These are phyloP conservation scores for Heliconius melpomene DNA, from an alignment of 1,140 invertebrate species.

Conservation along the genomic window DNA sequence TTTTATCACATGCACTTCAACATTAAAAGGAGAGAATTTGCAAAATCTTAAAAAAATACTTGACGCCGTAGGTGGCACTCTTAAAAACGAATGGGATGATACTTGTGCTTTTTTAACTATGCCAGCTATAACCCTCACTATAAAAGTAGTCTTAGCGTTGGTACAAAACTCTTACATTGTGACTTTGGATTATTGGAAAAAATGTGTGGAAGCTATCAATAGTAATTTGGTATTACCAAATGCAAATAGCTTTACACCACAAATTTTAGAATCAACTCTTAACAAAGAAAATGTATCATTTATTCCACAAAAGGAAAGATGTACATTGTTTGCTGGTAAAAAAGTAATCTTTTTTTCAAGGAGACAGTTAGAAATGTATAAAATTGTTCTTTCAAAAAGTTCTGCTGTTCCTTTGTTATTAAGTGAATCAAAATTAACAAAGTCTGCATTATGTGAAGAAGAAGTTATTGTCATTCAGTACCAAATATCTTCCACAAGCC, in stretches of 20 bases:
- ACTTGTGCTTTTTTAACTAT: slow-evolving; percentile 85
- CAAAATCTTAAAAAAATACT: slow-evolving; percentile 63
- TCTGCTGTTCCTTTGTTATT: slow-evolving; percentile 67
- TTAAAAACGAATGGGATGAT: slow-evolving; percentile 76
- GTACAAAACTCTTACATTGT: slow-evolving; percentile 84
- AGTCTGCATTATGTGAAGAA: slow-evolving; percentile 70
- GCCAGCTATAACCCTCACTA: slow-evolving; percentile 84
- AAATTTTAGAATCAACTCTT: slow-evolving; percentile 81
- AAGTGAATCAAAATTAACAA: slow-evolving; percentile 74
- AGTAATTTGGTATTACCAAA: slow-evolving; percentile 75
- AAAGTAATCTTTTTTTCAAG: slow-evolving; percentile 83
- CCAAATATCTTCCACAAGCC: slow-evolving; percentile 59
- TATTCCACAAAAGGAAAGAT: slow-evolving; percentile 75
- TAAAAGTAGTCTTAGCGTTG: slow-evolving; percentile 86
- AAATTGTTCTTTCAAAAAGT: slow-evolving; percentile 71
- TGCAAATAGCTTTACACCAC: slow-evolving; percentile 80
- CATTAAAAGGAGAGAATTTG: slow-evolving; percentile 69
- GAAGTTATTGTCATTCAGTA: slow-evolving; percentile 81
- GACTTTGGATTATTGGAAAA: slow-evolving; percentile 82
- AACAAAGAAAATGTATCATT: slow-evolving; percentile 82
- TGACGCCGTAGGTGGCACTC: slow-evolving; percentile 64
- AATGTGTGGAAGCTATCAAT: slow-evolving; percentile 75
- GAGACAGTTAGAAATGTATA: slow-evolving; percentile 82
- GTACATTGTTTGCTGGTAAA: slow-evolving; percentile 82
- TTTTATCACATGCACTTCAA: slow-evolving; percentile 76